Base-by-base conservation (phyloP, 1,140 invertebrate genomes). In the Onthophagus taurus region DNA sequence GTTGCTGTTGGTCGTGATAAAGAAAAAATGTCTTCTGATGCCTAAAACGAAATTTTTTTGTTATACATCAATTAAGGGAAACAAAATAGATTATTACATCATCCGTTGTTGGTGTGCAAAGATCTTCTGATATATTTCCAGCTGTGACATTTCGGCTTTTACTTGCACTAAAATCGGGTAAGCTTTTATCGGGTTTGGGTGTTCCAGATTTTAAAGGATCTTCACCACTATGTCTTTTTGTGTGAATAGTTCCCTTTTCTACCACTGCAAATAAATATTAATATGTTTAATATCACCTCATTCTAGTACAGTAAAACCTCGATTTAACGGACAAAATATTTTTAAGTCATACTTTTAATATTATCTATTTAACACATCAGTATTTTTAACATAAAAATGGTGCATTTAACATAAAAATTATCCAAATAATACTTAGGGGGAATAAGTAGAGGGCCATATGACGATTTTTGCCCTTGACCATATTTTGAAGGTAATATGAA, bases 201-300 rank as follows among this genome's bases (percentile, higher is more conserved):
- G 57, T 47, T 74, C 76, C 76, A 14, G 74, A 76, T 65, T 85
- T 85, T 4, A 81, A 75, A 2, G 82, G 82, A 67, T 93, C 89
- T 62, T 94, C 90, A 9, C 89, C 89, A 58, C 89, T 94, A 58
- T 95, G 90, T 17, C 93, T 69, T 67, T 97, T 97, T 0, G 93
- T 97, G 61, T 97, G 92, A 37, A 97, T 90, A 0, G 89, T 94
- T 13, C 93, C 93, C 63, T 90, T 89, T 59, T 92, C 89, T 0
- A 89, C 81, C 24, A 26, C 24, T 26, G 7, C 24, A 26, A n/a
- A 26, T 7, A 7, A 26, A n/a, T n/a, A 26, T 7, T 34, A 34
- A 14, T 34, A 14, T 6, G 3, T 34, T 34, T n/a, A 2, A n/a
- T n/a, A n/a, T n/a, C n/a, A n/a, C n/a, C n/a, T n/a, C n/a, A n/a